Percentiles rank a stretch among this genome's conserved stretches.
These are phyloP conservation scores for Frankliniella intonsa DNA, from an alignment of 2,888 invertebrate species.

Conservation along the genomic window DNA sequence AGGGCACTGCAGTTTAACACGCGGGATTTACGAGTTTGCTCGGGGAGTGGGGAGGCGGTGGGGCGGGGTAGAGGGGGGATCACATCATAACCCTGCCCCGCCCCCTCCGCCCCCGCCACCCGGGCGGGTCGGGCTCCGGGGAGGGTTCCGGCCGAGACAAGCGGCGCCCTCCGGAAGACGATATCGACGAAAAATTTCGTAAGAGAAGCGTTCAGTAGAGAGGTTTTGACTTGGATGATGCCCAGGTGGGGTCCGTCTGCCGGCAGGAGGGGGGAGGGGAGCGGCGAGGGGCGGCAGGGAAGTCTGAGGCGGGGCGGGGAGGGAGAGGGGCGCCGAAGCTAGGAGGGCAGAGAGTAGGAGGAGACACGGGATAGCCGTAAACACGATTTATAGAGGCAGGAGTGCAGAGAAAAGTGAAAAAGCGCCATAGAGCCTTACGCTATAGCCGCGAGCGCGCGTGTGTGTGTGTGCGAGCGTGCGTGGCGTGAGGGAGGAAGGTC, in stretches of 20 bases:
- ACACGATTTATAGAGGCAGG: slow-evolving; percentile 22
- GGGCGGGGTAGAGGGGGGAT: background rate
- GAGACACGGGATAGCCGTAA: slow-evolving; percentile 19
- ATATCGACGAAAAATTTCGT: no score
- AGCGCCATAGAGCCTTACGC: slow-evolving; percentile 24
- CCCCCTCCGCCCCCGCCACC: no score
- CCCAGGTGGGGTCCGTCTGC: no score
- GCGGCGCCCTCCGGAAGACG: no score
- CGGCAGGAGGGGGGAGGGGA: no score
- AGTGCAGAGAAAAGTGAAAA: slow-evolving; percentile 24
- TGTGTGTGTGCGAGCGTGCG: background rate
- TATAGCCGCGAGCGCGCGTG: slow-evolving; percentile 10
- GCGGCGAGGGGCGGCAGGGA: background rate
- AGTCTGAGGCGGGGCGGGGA: background rate
- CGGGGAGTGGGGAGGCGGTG: background rate
- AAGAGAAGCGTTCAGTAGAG: no score
- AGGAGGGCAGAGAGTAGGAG: background rate
- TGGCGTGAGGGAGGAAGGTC: background rate
- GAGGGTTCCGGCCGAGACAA: no score
- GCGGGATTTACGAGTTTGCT: slow-evolving; percentile 21
- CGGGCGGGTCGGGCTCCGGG: no score
- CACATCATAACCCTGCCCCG: background rate
- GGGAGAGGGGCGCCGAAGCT: background rate
- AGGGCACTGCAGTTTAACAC: slow-evolving; percentile 22
- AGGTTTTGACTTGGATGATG: no score